Base-by-base conservation (phyloP, 2,888 invertebrate genomes). In the Tridacna crocea region DNA sequence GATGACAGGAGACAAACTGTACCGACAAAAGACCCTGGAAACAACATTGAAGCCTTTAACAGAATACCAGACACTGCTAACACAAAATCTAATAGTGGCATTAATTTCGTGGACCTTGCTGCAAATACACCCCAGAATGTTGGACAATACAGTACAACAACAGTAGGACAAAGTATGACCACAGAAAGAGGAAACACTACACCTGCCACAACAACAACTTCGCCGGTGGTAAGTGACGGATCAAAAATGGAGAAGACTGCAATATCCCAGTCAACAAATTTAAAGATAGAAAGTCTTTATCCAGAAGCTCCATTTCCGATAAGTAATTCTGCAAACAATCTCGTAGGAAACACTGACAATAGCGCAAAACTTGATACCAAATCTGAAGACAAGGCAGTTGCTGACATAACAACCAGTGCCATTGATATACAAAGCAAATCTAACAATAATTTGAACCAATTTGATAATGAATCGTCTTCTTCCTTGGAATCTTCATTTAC, bases 231-330 rank as follows among this genome's bases (percentile, higher is more conserved):
- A 4, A 24, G 24, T 13, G 8, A 36, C 36, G 36, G 36, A 36
- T 36, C 36, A 8, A 36, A 36, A 36, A 36, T 36, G 36, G 36
- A 36, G 36, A 36, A 2, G 36, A 47, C 70, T 11, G 0, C 22
- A 12, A 51, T 51, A 26, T 24, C 51, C 24, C 22, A 12, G 19
- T 70, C 70, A 12, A 70, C 70, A 47, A 24, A 70, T 47, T 22
- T 70, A 10, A 48, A 70, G 24, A 70, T 70, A 24, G 70, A 70
- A 51, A 70, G 51, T 70, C 47, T 70, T n/a, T 70, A 70, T 51
- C 70, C 70, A 51, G 47, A 48, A 24, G 70, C 70, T 6, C 70
- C 70, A 24, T 70, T 70, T 19, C 70, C 70, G 2, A 70, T 70
- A 12, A 26, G 51, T 51, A 22, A 66, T n/a, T n/a, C 19, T 55